These are phyloP conservation scores for Rutilus rutilus DNA, from an alignment of 2,113 vertebrate species.

Conservation along the genomic window DNA sequence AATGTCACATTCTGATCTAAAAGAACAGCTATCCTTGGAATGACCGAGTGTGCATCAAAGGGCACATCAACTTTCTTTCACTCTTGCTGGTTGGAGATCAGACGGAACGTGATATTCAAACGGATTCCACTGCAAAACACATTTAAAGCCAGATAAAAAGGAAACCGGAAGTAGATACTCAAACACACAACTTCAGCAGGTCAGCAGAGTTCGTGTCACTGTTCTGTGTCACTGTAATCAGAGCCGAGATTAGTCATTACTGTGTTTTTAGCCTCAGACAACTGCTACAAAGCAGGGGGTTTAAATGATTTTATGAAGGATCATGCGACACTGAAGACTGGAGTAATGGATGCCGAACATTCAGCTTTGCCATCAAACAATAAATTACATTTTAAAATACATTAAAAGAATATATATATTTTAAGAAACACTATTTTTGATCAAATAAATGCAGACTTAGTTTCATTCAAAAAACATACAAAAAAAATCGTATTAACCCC, in stretches of 20 bases:
- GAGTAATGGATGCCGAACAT: background rate
- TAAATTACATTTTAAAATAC: too few relatives aligned
- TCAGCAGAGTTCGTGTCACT: background rate
- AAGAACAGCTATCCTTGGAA: conserved; percentile 12
- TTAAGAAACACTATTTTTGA: too few relatives aligned
- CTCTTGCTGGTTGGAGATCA: background rate
- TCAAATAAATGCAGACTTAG: background rate
- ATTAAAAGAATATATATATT: too few relatives aligned
- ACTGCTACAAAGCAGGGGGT: background rate
- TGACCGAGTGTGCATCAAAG: background rate
- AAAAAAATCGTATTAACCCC: background rate
- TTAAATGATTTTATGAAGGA: background rate
- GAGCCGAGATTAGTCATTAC: background rate
- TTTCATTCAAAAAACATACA: background rate
- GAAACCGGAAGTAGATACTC: background rate
- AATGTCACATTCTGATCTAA: conserved; percentile 40
- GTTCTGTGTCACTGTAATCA: background rate
- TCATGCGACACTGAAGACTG: background rate
- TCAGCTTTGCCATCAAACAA: background rate
- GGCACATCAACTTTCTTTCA: background rate
- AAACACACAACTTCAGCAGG: background rate
- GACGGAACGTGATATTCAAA: background rate
- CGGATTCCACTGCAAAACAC: background rate
- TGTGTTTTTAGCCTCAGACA: background rate
- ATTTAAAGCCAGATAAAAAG: background rate